Base-by-base conservation (phyloP, 2,113 vertebrate genomes). In the Sinocyclocheilus anophthalmus region DNA sequence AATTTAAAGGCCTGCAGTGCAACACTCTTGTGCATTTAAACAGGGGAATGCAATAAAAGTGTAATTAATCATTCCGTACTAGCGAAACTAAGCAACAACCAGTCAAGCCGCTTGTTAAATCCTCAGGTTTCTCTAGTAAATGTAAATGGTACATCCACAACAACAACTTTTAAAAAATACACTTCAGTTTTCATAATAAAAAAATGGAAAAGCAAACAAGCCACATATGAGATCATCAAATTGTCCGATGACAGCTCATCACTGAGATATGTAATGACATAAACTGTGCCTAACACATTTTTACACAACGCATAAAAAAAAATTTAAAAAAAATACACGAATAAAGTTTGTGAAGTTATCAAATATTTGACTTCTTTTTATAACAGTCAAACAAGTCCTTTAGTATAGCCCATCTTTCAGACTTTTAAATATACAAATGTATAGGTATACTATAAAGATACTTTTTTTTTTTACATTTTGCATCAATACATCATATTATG, bases 41-140 rank as follows among this genome's bases (percentile, higher is more conserved):
- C 12, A 9, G 22, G 13, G 3, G 22, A 37, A 33, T 4, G 10
- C 59, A 42, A 80, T 61, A 61, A 80, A 42, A 24, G 77, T 24
- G 55, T 42, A 61, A 61, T 80, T 61, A 42, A 22, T 79, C 55
- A 79, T 78, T 57, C 48, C 55, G 73, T 24, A 55, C n/a, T 1
- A 42, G 9, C 18, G 0, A 70, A 50, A 70, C 1, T 48, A 11
- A 39, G 50, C 18, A 69, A 59, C 69, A 26, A 1, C 18, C 14
- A 55, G 59, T 0, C n/a, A 63, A 63, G n/a, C n/a, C 11, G 67
- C 30, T 37, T 37, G 67, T 70, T 37, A 9, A 70, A 70, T 70
- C 67, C 30, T 18, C 26, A 37, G 67, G 26, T 69, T 69, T 37
- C 5, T 69, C 26, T 37, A 69, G 7, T 37, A 33, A 33, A 30